Conservation (phyloP, 2,888 invertebrate genomes). For the Tipula vernalis region DNA sequence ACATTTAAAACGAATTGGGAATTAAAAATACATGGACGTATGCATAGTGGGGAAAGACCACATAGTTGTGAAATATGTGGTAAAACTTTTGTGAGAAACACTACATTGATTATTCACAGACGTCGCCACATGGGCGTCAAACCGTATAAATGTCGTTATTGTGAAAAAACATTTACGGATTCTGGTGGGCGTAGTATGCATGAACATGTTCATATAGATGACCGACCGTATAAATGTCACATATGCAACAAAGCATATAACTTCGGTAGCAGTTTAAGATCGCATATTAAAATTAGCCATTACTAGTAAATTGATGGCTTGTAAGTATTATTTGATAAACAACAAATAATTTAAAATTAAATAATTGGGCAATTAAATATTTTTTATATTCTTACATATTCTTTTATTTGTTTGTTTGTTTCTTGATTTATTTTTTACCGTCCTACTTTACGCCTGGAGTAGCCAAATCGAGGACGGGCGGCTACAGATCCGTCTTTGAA, state of each 20-base stretch:
- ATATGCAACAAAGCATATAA: not conserved
- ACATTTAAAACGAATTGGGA: not conserved
- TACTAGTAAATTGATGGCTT: not conserved
- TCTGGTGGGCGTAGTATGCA: not conserved
- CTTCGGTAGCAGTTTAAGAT: not conserved
- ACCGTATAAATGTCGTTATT: not conserved
- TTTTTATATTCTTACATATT: too few relatives aligned
- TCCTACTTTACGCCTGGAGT: too few relatives aligned
- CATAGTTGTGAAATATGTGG: not conserved
- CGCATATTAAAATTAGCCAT: not conserved
- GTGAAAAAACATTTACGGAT: not conserved
- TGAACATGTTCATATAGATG: not conserved
- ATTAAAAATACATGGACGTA: not conserved
- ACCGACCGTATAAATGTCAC: not conserved
- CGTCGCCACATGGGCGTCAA: not conserved
- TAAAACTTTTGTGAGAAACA: not conserved
- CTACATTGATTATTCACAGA: not conserved
- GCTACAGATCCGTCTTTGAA: too few relatives aligned
- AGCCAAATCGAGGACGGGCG: too few relatives aligned
- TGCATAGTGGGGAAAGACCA: conserved; percentile 4
- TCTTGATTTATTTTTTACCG: too few relatives aligned
- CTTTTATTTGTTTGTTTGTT: too few relatives aligned
- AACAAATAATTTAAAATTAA: too few relatives aligned
- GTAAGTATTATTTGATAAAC: not conserved
- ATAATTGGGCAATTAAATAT: too few relatives aligned